Evolutionary conservation across 92 coral and sea anemone species (phyloP), one percentile per base, ranked within the genome.

Genomic region (Epizoanthus illoricatus): DNA sequence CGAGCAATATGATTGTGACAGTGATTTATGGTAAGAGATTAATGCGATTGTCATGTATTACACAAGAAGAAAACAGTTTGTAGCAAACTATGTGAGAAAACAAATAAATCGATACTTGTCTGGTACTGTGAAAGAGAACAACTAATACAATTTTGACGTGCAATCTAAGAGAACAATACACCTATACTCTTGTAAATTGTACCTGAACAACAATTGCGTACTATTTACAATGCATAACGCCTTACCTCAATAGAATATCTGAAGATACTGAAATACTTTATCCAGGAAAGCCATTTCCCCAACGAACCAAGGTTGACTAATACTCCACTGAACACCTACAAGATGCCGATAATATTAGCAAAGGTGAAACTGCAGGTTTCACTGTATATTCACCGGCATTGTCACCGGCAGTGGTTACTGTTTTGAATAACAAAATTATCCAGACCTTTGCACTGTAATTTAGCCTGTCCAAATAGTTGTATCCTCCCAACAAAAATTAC

Each of bases 251-350:
- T 80, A 36, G 94, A 91, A 71, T 95, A 95, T 71, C 90, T 91
- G 79, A 95, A 95, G 57, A 95, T 92, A 57, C 98, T 95, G 85
- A 95, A 45, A 82, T 95, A 95, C 72, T 91, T 93, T 18, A 95
- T 70, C 98, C 98, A 95, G 2, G 97, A 90, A 12, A 95, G 85
- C 98, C 98, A 95, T 52, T 87, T 87, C n/a, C 92, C 90, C 20
- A 95, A 87, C 15, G 98, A 90, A 11, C 88, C 92, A 40, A 92
- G 92, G 83, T 95, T 95, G 5, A 95, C 89, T 18, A 95, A 74
- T 19, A 95, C 94, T 21, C 98, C 98, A 85, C 98, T 91, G 69
- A 95, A 95, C 2, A 95, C 94, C 98, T 95, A 61, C 2, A 80
- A 47, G 9, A 65, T 10, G 57, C 21, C 11, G 52, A 7, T 7